Conservation (phyloP, 2,113 vertebrate species). For the Tragelaphus strepsiceros region DNA sequence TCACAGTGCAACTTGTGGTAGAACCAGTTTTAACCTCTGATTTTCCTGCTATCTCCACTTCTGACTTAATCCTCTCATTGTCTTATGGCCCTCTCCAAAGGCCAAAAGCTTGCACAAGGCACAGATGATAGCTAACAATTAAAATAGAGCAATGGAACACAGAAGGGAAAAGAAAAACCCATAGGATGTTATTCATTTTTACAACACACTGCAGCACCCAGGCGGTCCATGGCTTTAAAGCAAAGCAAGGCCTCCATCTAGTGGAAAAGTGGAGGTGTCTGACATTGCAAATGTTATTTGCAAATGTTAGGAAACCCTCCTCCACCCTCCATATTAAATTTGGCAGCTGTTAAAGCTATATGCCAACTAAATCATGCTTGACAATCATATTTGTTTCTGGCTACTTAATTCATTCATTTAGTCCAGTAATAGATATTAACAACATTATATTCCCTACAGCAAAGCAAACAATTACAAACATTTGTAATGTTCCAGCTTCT, state of each 20-base stretch:
- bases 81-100: background rate
- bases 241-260: conserved; percentile 50
- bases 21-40: background rate
- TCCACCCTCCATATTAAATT: background rate
- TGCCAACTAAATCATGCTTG: conserved; percentile 61
- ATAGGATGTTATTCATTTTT: background rate
- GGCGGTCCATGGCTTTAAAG: background rate
- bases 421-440: conserved; percentile 72
- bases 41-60: background rate
- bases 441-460: conserved; percentile 65
- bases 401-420: conserved; percentile 71
- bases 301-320: background rate
- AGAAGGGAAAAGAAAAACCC: background rate
- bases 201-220: background rate
- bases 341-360: conserved; percentile 67
- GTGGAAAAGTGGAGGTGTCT: background rate
- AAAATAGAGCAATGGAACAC: background rate
- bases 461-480: conserved; percentile 61
- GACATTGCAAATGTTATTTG: background rate
- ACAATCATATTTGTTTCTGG: conserved; percentile 70
- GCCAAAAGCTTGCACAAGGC: background rate
- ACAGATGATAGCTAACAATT: background rate
- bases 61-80: background rate
- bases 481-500: conserved; percentile 61
- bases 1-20: background rate